Evolutionary conservation across 2,113 vertebrate genomes (phyloP), one percentile per base, ranked within the genome.

Genomic region (Sphaerodactylus townsendi): DNA sequence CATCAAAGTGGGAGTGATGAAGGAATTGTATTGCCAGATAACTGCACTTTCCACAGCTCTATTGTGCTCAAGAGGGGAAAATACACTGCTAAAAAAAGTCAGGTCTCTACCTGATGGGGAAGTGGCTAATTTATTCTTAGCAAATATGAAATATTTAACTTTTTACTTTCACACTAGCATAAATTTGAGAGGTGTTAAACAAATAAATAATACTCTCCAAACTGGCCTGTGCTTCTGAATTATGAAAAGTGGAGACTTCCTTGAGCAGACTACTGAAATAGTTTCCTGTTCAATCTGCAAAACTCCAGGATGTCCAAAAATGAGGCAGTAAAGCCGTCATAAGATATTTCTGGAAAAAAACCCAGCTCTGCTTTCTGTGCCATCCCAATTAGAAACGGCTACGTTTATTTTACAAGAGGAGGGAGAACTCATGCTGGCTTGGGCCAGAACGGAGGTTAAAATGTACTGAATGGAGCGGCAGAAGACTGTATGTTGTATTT

Each of bases 261-360:
- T 93, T 69, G 46, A 66, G 8, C 53, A 84, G 11, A 66, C 0
- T 86, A 11, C 82, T 89, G 21, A 48, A 88, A 87, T 62, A 2
- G 84, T 89, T 95, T 92, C 83, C 35, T 70, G 10, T 33, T 92
- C 5, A 2, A 75, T 90, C 65, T 72, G 90, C 66, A 79, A 88
- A 86, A 89, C 15, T 87, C 59, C 28, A 88, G 17, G 25, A 89
- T 90, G 30, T 33, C 89, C 9, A 93, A 90, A 93, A 86, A 87
- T 21, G 79, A 70, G 41, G 46, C 44, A 86, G 82, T 90, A 93
- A 93, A 92, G 74, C 25, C 19, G 2, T 10, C 25, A 84, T 25
- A 85, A 50, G 0, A 46, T 77, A 86, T 87, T 82, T 89, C 41
- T 85, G 48, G 72, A 1, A 6, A 15, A 10, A 84, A 88, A 81